Percentiles rank a stretch among this genome's conserved stretches.
Conservation (phyloP, 35 echinoderm and acorn worm genomes). For the Anneissia japonica region DNA sequence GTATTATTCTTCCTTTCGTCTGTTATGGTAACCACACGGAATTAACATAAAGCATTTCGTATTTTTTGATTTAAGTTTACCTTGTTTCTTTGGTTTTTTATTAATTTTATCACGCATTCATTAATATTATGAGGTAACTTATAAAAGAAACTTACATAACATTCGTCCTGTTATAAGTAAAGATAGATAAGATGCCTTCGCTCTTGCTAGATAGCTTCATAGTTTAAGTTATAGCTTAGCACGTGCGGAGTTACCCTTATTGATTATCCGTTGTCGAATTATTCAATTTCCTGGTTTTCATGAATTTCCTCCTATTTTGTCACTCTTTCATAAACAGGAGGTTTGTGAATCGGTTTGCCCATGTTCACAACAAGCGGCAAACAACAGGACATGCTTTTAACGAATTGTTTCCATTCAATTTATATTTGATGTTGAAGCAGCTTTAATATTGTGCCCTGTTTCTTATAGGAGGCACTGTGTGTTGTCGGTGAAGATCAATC, state of each 20-base stretch:
- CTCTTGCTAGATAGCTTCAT: neutral
- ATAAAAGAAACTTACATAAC: too few relatives aligned
- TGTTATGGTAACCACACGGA: too few relatives aligned
- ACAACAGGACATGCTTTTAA: neutral
- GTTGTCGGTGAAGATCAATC: neutral
- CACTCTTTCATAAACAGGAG: neutral
- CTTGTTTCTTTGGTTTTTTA: too few relatives aligned
- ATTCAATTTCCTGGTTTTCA: neutral
- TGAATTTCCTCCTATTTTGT: conserved; percentile 1
- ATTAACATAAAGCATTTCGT: too few relatives aligned
- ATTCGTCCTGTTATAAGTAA: too few relatives aligned
- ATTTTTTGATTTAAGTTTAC: too few relatives aligned
- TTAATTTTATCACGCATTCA: too few relatives aligned
- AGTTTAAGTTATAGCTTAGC: neutral
- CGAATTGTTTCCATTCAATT: conserved; percentile 1
- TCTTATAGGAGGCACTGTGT: neutral
- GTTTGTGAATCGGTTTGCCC: neutral
- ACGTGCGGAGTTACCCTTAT: neutral
- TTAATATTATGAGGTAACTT: too few relatives aligned
- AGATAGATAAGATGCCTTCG: too few relatives aligned
- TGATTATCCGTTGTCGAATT: neutral
- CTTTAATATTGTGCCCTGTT: neutral
- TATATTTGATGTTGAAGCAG: neutral
- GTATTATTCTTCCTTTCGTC: too few relatives aligned
- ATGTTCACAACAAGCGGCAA: neutral